Conservation (phyloP, 2,113 vertebrate genomes). For the Vidua macroura region DNA sequence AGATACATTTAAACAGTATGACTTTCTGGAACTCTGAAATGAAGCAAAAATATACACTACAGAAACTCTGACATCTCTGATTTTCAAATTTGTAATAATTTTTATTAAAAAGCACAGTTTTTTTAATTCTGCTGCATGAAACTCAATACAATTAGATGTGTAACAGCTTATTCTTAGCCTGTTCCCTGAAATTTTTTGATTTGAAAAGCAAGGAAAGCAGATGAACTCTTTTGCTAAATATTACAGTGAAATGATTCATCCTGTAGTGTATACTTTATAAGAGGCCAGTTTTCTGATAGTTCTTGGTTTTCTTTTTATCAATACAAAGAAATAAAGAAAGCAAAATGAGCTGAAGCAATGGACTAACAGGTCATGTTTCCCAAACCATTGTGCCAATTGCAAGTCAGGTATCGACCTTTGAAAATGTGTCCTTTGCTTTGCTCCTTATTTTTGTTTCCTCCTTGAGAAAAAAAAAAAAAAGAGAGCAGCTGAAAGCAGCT, state of each 20-base stretch:
- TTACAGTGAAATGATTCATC: not conserved
- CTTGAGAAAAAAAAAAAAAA: not conserved
- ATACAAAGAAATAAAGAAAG: not conserved
- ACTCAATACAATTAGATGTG: not conserved
- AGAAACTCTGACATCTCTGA: not conserved
- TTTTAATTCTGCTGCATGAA: not conserved
- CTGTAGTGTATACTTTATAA: not conserved
- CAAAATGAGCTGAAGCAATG: not conserved
- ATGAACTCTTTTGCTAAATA: not conserved
- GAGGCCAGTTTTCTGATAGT: not conserved
- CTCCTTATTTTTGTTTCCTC: not conserved
- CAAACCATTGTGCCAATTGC: not conserved
- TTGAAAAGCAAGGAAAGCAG: not conserved
- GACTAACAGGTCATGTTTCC: not conserved
- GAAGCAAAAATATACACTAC: not conserved
- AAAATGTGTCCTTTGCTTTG: not conserved
- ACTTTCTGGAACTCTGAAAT: not conserved
- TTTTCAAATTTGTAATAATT: not conserved
- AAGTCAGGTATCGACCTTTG: not conserved
- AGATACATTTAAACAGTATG: not conserved
- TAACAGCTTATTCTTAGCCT: not conserved
- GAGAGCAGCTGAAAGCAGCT: not conserved
- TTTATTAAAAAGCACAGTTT: not conserved
- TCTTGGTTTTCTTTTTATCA: not conserved
- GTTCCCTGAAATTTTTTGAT: not conserved